A percentile compares a stretch with the other conserved stretches of the same genome.
Conservation (phyloP, 2,113 vertebrate genomes). For the Malurus cyaneus region DNA sequence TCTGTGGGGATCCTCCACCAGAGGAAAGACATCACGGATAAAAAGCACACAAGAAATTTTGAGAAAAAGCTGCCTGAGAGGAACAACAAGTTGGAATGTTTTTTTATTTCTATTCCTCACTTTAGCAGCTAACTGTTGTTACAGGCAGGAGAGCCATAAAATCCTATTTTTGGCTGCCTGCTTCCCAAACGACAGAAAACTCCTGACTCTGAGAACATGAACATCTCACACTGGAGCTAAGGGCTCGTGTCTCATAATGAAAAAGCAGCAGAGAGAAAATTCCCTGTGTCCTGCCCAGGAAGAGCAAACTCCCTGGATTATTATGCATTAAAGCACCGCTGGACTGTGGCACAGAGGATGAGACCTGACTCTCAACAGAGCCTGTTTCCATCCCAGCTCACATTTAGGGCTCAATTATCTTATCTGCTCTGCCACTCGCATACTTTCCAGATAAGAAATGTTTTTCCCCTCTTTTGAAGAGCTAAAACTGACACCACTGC, state of each 20-base stretch:
- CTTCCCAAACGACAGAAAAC: neutral
- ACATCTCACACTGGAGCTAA: neutral
- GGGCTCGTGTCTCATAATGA: neutral
- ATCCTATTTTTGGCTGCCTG: neutral
- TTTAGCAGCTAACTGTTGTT: neutral
- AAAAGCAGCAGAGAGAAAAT: neutral
- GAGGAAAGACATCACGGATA: neutral
- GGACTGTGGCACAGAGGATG: neutral
- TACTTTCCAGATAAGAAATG: conserved; percentile 53
- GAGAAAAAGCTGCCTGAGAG: neutral
- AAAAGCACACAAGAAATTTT: neutral
- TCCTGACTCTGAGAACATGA: neutral
- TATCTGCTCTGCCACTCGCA: conserved; percentile 58
- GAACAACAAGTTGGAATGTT: neutral
- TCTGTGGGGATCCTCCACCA: neutral
- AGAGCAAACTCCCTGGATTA: neutral
- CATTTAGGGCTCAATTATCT: conserved; percentile 66
- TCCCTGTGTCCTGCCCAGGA: neutral
- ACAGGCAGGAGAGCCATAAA: neutral
- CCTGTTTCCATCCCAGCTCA: conserved; percentile 64
- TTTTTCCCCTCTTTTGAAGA: neutral
- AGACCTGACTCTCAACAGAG: conserved; percentile 58
- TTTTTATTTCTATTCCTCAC: neutral
- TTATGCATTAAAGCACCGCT: conserved; percentile 17
- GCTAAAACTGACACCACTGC: conserved; percentile 3